A percentile compares a stretch with the other conserved stretches of the same genome.
phyloP scores from a whole-genome alignment of 2,888 invertebrate species.

The Catocala nupta region DNA sequence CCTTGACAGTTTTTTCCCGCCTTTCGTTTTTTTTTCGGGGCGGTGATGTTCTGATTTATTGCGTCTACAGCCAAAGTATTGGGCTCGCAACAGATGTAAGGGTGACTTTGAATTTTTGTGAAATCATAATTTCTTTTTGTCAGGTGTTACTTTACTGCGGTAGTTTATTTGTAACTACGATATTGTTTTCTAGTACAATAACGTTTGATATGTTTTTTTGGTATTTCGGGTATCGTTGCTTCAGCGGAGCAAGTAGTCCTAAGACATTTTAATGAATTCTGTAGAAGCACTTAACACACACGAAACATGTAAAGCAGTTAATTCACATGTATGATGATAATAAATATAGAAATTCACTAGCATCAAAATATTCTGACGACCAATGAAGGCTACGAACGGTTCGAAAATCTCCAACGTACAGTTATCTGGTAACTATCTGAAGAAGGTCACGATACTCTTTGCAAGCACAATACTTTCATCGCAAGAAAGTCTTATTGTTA shows the following conservation, averaged over 20 bases:
- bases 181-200: not conserved
- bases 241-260: too few relatives aligned
- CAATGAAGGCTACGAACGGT: too few relatives aligned
- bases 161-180: conserved; percentile 8
- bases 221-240: too few relatives aligned
- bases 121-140: conserved; percentile 27
- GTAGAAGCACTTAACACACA: too few relatives aligned
- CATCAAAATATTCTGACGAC: too few relatives aligned
- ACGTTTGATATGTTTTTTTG: not conserved
- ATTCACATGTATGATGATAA: too few relatives aligned
- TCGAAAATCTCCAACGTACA: too few relatives aligned
- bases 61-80: conserved; percentile 37
- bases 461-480: not conserved
- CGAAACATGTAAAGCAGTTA: too few relatives aligned
- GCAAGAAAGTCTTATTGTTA: not conserved
- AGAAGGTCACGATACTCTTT: too few relatives aligned
- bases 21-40: conserved; percentile 30
- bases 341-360: too few relatives aligned
- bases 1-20: conserved; percentile 49
- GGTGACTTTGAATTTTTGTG: conserved; percentile 17
- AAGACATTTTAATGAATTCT: too few relatives aligned
- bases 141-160: conserved; percentile 21
- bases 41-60: conserved; percentile 47
- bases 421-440: too few relatives aligned
- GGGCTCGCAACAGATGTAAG: conserved; percentile 28